Conservation (phyloP, 2,797 vertebrate genomes). For the Benthosema pterotum region DNA sequence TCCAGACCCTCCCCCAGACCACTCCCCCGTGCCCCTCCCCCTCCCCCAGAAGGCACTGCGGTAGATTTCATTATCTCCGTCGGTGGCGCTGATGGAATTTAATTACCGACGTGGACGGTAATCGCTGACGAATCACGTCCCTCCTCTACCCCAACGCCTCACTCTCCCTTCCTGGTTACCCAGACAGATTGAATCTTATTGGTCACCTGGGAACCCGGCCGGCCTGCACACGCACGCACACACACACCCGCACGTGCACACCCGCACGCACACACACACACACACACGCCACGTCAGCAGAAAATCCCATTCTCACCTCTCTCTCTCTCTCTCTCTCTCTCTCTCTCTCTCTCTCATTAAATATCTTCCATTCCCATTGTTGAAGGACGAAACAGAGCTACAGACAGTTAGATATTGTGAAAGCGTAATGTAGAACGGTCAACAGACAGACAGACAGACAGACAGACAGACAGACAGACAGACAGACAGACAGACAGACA, state of each 20-base stretch:
- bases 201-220: conserved; percentile 36
- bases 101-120: conserved; percentile 35
- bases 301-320: no score
- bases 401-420: not conserved
- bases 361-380: no score
- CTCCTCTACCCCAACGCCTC: conserved; percentile 42
- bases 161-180: conserved; percentile 29
- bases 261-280: not conserved
- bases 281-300: no score
- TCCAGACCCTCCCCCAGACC: conserved; percentile 31
- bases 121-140: conserved; percentile 50
- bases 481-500: not conserved
- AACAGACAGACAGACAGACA: not conserved
- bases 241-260: not conserved
- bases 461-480: not conserved
- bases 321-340: no score
- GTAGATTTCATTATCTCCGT: conserved; percentile 59
- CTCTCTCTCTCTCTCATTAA: no score
- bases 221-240: no score
- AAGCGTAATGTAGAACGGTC: no score
- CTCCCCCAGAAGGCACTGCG: conserved; percentile 15
- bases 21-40: conserved; percentile 33
- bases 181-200: conserved; percentile 30
- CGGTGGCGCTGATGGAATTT: conserved; percentile 28
- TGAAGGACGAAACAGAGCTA: not conserved